These are phyloP conservation scores for Tyto alba DNA, from an alignment of 2,113 vertebrate species.

Conservation along the genomic window DNA sequence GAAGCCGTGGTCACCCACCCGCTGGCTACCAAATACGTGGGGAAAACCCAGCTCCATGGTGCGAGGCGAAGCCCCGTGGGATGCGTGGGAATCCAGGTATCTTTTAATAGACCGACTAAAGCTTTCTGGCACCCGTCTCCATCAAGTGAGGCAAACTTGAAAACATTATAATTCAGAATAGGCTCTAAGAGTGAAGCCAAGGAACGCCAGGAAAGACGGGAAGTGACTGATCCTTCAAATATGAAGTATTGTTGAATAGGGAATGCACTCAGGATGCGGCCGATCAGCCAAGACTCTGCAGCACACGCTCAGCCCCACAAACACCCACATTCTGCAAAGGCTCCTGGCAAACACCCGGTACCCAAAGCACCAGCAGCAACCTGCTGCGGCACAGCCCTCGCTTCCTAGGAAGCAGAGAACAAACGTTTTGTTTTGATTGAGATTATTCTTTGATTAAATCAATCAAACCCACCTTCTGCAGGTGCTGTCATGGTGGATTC, in stretches of 20 bases:
- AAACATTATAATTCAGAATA: neutral
- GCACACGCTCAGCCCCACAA: neutral
- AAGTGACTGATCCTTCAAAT: constrained; percentile 54
- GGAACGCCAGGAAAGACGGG: neutral
- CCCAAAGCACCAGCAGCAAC: neutral
- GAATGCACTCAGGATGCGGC: neutral
- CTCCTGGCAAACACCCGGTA: neutral
- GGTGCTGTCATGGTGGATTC: neutral
- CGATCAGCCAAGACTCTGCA: neutral
- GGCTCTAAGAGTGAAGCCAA: neutral
- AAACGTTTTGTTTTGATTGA: neutral
- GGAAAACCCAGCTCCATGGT: neutral
- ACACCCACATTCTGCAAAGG: neutral
- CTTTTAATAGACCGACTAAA: neutral
- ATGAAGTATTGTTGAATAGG: constrained; percentile 43
- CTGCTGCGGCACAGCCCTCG: neutral
- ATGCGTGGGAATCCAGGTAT: neutral
- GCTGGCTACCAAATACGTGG: neutral
- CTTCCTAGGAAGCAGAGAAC: neutral
- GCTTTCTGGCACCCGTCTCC: neutral
- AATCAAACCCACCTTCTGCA: neutral
- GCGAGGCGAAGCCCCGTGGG: neutral
- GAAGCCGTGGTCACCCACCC: neutral
- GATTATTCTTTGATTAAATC: neutral
- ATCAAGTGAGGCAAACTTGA: neutral